Base-by-base conservation (phyloP, 2,888 invertebrate genomes). In the Hypomecis punctinalis region DNA sequence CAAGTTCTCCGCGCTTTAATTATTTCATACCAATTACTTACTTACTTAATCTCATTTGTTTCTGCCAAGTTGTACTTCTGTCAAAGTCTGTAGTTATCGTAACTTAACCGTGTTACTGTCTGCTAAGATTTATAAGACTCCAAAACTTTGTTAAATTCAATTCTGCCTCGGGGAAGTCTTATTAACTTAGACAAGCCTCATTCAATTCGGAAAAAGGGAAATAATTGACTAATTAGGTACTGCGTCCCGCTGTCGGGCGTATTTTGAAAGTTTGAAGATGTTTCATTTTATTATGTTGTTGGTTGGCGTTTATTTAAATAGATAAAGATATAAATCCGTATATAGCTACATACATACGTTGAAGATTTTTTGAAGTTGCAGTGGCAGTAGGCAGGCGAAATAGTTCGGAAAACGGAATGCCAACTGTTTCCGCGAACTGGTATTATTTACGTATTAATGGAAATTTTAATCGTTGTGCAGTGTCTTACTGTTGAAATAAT, bases 61-160 rank as follows among this genome's bases (percentile, higher is more conserved):
- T 61, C 11, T 51, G 7, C 35, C 7, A 49, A 59, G 59, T 59
- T 63, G 9, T 8, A 6, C 43, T 63, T 47, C 63, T 63, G 63
- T 45, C 40, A 46, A 36, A 9, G 13, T 57, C 10, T 53, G 40
- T 49, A 36, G 49, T 5, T 35, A 33, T 40, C 59, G 40, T 47
- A 60, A 60, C 56, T 66, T 61, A 10, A 7, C 45, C 59, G 36
- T 54, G 53, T 59, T 61, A 65, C 65, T 65, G 61, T 61, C 66
- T 61, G n/a, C 58, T 55, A 62, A 66, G 62, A 62, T 59, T 66
- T 62, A 66, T 62, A 66, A 58, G 57, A 33, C 54, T 55, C 49
- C 53, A 56, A 66, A 66, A 66, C 55, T 66, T 66, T 58, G 58
- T 66, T 58, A 51, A 62, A 62, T 62, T 59, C 59, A 66, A 66